Evolutionary conservation across 2,113 vertebrate genomes (phyloP).

Genomic region (Colossoma macropomum): DNA sequence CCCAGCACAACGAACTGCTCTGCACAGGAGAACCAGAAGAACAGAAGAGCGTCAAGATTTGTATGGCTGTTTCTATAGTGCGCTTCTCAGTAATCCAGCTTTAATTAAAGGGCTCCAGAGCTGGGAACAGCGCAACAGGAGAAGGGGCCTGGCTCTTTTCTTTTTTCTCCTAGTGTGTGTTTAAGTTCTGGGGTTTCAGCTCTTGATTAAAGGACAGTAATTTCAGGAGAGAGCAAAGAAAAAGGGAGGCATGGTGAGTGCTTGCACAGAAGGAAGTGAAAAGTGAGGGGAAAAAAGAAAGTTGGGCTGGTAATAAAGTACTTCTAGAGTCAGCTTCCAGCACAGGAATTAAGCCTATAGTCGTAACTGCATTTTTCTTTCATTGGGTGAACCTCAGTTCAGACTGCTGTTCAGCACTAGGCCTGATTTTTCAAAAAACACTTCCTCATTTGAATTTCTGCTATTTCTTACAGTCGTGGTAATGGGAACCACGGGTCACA

Average conservation of each 20-base stretch:
- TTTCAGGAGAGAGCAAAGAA: neutral
- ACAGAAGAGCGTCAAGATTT: constrained; percentile 41
- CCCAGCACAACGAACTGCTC: constrained; percentile 21
- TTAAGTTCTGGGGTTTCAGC: constrained; percentile 16
- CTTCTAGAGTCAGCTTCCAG: too few species aligned
- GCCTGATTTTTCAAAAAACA: too few species aligned
- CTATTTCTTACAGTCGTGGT: too few species aligned
- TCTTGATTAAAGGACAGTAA: neutral
- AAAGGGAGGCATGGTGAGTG: neutral
- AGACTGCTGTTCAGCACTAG: too few species aligned
- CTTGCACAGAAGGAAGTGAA: neutral
- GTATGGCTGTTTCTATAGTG: constrained; percentile 37
- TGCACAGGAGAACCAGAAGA: neutral
- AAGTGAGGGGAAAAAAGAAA: neutral
- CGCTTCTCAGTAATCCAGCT: constrained; percentile 62
- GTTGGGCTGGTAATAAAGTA: neutral
- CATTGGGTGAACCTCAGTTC: too few species aligned
- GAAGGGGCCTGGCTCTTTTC: neutral
- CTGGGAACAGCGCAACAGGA: neutral
- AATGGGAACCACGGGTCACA: too few species aligned
- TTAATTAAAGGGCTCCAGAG: constrained; percentile 62
- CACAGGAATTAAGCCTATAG: too few species aligned
- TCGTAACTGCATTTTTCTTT: too few species aligned
- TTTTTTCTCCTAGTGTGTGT: neutral
- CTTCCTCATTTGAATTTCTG: too few species aligned